phyloP scores from a whole-genome alignment of 2,888 invertebrate genomes.

The Gortyna flavago region DNA sequence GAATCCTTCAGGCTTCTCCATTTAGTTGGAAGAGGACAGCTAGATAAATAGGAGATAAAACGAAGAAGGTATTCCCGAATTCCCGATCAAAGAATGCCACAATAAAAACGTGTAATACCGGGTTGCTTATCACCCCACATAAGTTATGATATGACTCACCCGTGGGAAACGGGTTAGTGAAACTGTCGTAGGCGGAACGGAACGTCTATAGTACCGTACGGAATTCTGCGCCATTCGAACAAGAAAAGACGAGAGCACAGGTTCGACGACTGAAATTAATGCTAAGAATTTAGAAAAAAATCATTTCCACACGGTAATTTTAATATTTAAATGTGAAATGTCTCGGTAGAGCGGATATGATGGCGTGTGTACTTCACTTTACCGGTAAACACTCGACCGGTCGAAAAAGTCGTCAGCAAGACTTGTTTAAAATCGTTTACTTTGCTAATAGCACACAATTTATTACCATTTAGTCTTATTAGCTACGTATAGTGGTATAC shows the following conservation, averaged over 20 bases:
- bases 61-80: not conserved
- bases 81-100: not conserved
- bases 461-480: constrained; percentile 74
- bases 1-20: no score
- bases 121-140: constrained; percentile 37
- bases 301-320: constrained; percentile 37
- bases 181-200: constrained; percentile 50
- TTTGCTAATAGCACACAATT: constrained; percentile 77
- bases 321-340: constrained; percentile 55
- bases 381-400: constrained; percentile 36
- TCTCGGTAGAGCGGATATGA: constrained; percentile 40
- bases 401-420: constrained; percentile 56
- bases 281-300: constrained; percentile 47
- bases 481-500: constrained; percentile 60
- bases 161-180: constrained; percentile 60
- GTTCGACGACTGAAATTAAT: constrained; percentile 40
- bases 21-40: not conserved
- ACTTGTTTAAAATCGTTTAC: constrained; percentile 67
- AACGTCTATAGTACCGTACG: constrained; percentile 29
- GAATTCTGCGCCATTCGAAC: constrained; percentile 38
- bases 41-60: not conserved
- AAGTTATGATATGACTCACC: constrained; percentile 41
- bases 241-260: constrained; percentile 26
- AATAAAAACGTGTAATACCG: constrained; percentile 4
- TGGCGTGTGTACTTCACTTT: constrained; percentile 46